phyloP scores from a whole-genome alignment of 2,797 vertebrate genomes.

The Centropyge bicolor region DNA sequence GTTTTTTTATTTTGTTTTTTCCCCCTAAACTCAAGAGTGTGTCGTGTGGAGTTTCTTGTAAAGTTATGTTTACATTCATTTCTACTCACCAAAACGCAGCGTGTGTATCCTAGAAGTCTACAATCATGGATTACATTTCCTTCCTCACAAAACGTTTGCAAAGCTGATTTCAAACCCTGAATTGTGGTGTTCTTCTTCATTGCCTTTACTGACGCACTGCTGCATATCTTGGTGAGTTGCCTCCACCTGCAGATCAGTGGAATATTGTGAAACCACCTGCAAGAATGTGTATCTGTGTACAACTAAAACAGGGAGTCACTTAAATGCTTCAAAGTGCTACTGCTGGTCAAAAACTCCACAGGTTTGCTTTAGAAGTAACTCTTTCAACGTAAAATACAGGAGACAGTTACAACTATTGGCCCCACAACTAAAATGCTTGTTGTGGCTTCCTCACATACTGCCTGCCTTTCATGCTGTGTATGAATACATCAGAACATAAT shows the following conservation, averaged over 20 bases:
- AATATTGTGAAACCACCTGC: not conserved
- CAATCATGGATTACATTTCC: not conserved
- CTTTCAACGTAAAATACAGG: constrained; percentile 29
- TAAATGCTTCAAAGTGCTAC: not conserved
- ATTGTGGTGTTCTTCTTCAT: not conserved
- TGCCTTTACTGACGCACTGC: too few species aligned
- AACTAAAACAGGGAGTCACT: not conserved
- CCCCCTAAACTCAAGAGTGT: constrained; percentile 16
- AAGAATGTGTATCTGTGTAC: not conserved
- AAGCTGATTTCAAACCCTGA: not conserved
- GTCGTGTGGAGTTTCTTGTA: not conserved
- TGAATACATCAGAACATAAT: constrained; percentile 10
- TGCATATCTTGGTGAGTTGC: too few species aligned
- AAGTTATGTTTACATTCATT: not conserved
- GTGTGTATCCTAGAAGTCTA: not conserved
- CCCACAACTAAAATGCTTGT: not conserved
- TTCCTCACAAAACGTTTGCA: not conserved
- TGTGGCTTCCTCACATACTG: not conserved
- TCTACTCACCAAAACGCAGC: not conserved
- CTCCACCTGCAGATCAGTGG: not conserved
- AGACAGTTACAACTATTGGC: not conserved
- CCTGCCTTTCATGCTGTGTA: not conserved
- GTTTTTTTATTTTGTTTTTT: too few species aligned
- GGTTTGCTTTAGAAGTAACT: not conserved
- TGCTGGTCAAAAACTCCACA: not conserved